phyloP scores from a whole-genome alignment of 2,888 invertebrate species.

The Neoaliturus tenellus region DNA sequence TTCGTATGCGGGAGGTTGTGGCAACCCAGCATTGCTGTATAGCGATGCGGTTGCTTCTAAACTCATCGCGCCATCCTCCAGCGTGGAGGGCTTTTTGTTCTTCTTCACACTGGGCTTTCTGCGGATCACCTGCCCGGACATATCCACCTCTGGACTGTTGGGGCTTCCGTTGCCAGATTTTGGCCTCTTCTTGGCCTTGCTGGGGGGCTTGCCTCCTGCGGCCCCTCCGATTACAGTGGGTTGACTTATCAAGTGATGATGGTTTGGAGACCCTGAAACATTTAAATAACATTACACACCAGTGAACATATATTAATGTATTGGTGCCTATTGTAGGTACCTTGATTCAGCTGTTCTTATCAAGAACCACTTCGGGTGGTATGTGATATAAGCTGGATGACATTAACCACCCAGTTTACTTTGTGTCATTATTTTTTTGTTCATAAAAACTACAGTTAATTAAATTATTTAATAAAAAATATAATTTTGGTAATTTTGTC shows the following conservation, averaged over 20 bases:
- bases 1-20: constrained; percentile 72
- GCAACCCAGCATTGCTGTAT: constrained; percentile 65
- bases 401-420: too few species aligned
- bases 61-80: constrained; percentile 58
- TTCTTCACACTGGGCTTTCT: constrained; percentile 92
- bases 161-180: constrained; percentile 76
- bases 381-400: too few species aligned
- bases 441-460: too few species aligned
- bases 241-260: constrained; percentile 86
- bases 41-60: constrained; percentile 45
- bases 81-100: constrained; percentile 73
- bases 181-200: constrained; percentile 81
- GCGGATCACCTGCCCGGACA: constrained; percentile 70
- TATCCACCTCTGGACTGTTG: constrained; percentile 67
- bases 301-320: too few species aligned
- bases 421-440: too few species aligned
- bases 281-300: neutral
- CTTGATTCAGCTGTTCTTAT: neutral
- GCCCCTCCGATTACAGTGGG: constrained; percentile 87
- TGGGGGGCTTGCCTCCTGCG: constrained; percentile 72
- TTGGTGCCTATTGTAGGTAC: neutral
- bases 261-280: constrained; percentile 72
- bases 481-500: too few species aligned
- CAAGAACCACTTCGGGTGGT: too few species aligned
- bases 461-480: too few species aligned